Evolutionary conservation across 53 echinoderm and acorn worm species (phyloP).

Genomic region (Arbacia lixula): DNA sequence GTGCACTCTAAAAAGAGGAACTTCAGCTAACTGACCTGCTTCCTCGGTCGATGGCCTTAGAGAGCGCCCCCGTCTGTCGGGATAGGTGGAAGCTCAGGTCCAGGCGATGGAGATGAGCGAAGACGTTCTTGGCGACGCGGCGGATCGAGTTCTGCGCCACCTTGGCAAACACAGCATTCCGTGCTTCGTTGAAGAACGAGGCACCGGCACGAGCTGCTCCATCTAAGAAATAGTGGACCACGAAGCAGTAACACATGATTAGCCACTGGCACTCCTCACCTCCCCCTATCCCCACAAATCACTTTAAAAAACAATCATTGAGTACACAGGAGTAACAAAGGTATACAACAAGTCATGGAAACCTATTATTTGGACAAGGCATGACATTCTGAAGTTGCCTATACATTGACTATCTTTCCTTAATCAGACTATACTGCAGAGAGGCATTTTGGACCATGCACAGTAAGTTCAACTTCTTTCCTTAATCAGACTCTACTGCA

Average conservation of each 20-base stretch:
- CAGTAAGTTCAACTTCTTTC: too few species aligned
- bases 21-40: constrained; percentile 69
- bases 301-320: background rate
- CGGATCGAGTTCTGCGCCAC: constrained; percentile 97
- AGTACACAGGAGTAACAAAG: background rate
- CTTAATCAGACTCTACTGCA: too few species aligned
- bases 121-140: constrained; percentile 89
- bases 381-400: too few species aligned
- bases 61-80: constrained; percentile 93
- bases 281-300: too few species aligned
- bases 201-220: constrained; percentile 94
- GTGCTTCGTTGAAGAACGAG: constrained; percentile 89
- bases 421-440: too few species aligned
- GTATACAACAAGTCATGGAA: too few species aligned
- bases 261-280: too few species aligned
- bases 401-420: too few species aligned
- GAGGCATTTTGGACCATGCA: too few species aligned
- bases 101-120: constrained; percentile 84
- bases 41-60: constrained; percentile 96
- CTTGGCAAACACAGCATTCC: constrained; percentile 94
- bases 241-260: background rate
- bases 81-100: constrained; percentile 88
- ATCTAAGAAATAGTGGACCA: constrained; percentile 48
- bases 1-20: background rate
- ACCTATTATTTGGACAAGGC: too few species aligned